Evolutionary conservation across 2,888 invertebrate species (phyloP), one percentile per base, ranked within the genome.

Genomic region (Silvanus unidentatus): DNA sequence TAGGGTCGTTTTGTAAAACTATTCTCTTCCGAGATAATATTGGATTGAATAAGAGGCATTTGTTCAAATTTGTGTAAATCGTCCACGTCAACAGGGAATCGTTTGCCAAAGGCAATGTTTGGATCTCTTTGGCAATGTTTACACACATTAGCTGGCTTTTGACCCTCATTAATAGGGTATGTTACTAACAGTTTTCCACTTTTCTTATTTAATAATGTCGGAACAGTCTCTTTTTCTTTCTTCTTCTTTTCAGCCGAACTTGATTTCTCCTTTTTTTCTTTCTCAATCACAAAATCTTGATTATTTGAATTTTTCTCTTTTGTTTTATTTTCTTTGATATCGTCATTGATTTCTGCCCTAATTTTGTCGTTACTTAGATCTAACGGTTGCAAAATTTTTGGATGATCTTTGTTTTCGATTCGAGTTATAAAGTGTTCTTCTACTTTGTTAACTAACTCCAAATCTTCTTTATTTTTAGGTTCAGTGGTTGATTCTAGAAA

Each of bases 21-120:
- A n/a, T n/a, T n/a, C n/a, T n/a, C n/a, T n/a, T n/a, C n/a, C n/a
- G n/a, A n/a, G n/a, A n/a, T n/a, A 22, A 22, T 22, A 8, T 22
- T 22, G 3, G 22, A 5, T 22, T 22, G 22, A 5, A 8, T 22
- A 8, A 32, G 4, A 8, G 32, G 32, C 10, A 9, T 12, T n/a
- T 12, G 3, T 5, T 32, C 3, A 32, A 32, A 8, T 12, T 3
- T 5, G n/a, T 13, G 12, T 15, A 29, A 16, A 32, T 34, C 34
- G 35, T 55, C 55, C 5, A 51, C 30, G 13, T 55, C 55, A 15
- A 45, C 39, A 1, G 37, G 27, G 16, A 55, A 55, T 40, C 55
- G 49, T 15, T 48, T 37, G 6, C 54, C 52, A 16, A 43, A 50
- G 12, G 54, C 52, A 9, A 50, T 41, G 12, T 2, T 42, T 0